Conservation (phyloP, 2,113 vertebrate species). For the Myxocyprinus asiaticus region DNA sequence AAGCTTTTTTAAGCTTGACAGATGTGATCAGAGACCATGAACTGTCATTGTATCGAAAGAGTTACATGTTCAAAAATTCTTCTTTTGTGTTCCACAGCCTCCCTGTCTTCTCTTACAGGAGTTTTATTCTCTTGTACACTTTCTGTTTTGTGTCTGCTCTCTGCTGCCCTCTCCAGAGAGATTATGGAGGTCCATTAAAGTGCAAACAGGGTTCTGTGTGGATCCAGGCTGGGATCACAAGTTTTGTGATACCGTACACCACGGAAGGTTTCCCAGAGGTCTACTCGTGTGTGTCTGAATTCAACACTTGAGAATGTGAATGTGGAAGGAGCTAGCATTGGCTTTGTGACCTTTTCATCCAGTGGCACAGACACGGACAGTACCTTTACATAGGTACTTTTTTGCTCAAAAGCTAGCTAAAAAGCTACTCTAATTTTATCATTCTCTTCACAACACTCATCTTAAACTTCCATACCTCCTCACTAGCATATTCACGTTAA, state of each 20-base stretch:
- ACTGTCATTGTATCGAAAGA: no score
- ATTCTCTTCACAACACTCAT: background rate
- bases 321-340: constrained; percentile 4
- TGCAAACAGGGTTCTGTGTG: constrained; percentile 76
- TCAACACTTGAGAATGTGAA: constrained; percentile 73
- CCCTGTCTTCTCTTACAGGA: no score
- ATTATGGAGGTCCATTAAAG: constrained; percentile 87
- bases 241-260: constrained; percentile 83
- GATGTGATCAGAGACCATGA: no score
- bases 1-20: no score
- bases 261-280: constrained; percentile 80
- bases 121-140: no score
- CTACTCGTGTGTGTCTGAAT: constrained; percentile 79
- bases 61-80: no score
- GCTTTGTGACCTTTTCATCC: constrained; percentile 58
- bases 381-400: constrained; percentile 56
- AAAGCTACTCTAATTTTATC: background rate
- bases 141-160: constrained; percentile 25
- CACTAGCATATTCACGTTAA: no score
- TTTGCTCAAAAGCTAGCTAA: background rate
- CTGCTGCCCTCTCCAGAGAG: constrained; percentile 72
- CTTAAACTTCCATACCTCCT: background rate
- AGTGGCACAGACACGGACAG: constrained; percentile 53
- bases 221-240: constrained; percentile 84
- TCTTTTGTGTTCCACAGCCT: no score